Base-by-base conservation (phyloP, 2,113 vertebrate species). In the Limanda limanda region DNA sequence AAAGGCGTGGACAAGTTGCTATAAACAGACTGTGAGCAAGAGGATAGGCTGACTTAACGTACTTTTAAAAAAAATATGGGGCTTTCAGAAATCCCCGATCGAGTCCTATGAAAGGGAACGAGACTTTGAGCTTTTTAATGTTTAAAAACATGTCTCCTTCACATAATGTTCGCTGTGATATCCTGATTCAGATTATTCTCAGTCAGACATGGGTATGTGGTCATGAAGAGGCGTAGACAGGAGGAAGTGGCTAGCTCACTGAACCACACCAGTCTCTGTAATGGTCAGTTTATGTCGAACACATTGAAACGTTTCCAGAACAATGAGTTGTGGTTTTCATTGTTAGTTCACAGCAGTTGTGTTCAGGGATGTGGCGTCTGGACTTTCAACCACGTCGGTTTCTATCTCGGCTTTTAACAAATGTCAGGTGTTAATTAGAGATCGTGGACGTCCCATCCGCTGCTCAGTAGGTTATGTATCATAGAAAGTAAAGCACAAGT, bases 1-100 rank as follows among this genome's bases (percentile, higher is more conserved):
- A 20, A 17, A 20, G 1, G 23, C n/a, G 31, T 20, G 27, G 5
- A 42, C 3, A 1, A 27, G n/a, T 27, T 15, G 31, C 66, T 59
- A 75, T 67, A 31, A 68, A 55, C 47, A 40, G 70, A 64, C 62
- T 15, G 3, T n/a, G 5, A n/a, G 40, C 0, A 24, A 58, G 25
- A 58, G 12, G 52, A 48, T 56, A 52, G 15, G 31, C 12, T n/a
- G 40, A 54, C 65, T 75, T 74, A 68, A 78, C 54, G 70, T 20
- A 20, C 15, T 31, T 31, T 8, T 0, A 31, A 31, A 31, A 31
- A 31, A 31, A 4, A 13, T 47, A 13, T 47, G 14, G 64, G 14
- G 42, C 71, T 86, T 76, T 76, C 23, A 83, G 51, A 78, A 74
- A 54, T 51, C 62, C 42, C 23, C 0, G 15, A 18, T 62, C 0